phyloP scores from a whole-genome alignment of 1,140 invertebrate species.

The Drosophila persimilis region DNA sequence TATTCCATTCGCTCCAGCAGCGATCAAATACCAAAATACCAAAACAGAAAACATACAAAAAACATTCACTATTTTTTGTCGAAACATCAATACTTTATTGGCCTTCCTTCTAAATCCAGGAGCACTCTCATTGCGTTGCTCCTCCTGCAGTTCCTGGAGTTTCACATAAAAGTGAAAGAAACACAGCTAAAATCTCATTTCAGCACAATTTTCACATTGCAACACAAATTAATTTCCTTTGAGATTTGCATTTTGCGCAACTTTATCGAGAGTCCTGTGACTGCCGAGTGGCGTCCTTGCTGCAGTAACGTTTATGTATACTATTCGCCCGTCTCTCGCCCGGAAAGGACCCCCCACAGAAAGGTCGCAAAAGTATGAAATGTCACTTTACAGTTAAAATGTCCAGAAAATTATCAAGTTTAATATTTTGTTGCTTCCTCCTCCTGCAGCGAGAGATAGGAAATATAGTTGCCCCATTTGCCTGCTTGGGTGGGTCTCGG shows the following conservation, averaged over 20 bases:
- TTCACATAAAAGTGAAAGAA: slow-evolving; percentile 17
- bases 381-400: slow-evolving; percentile 74
- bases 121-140: background rate
- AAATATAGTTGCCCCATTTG: slow-evolving; percentile 51
- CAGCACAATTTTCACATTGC: slow-evolving; percentile 75
- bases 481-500: slow-evolving; percentile 25
- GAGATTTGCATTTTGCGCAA: slow-evolving; percentile 73
- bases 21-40: no score
- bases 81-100: no score
- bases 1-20: no score
- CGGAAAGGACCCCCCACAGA: slow-evolving; percentile 11
- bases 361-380: slow-evolving; percentile 63
- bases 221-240: slow-evolving; percentile 79
- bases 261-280: slow-evolving; percentile 69
- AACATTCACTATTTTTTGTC: no score
- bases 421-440: slow-evolving; percentile 57
- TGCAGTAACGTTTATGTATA: slow-evolving; percentile 75
- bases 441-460: slow-evolving; percentile 42
- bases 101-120: no score
- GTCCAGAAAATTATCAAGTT: slow-evolving; percentile 77
- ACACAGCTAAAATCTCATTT: slow-evolving; percentile 61
- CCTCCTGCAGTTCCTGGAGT: background rate
- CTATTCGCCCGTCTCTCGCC: slow-evolving; percentile 46
- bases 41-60: no score
- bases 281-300: slow-evolving; percentile 29